Base-by-base conservation (phyloP, 2,113 vertebrate species). In the Bufo bufo region DNA sequence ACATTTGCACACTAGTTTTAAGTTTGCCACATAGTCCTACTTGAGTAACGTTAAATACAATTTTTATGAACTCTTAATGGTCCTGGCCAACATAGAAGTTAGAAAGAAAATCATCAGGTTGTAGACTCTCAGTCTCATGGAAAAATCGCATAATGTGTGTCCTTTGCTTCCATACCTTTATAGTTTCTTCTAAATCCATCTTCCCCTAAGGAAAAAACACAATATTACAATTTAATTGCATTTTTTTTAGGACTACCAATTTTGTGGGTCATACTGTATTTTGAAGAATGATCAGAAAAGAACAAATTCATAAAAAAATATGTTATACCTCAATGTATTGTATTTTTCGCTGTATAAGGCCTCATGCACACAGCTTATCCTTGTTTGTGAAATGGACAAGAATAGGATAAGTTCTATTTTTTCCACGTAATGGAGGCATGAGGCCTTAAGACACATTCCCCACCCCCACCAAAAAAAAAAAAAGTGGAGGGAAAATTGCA, bases 91-190 rank as follows among this genome's bases (percentile, higher is more conserved):
- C 78, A 72, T 99, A 99, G 92, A 99, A 99, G 92, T 96, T 99
- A 89, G 97, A 98, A 88, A 99, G 92, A 94, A 99, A 99, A 91
- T 98, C 97, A 43, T 93, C 93, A 45, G 96, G 93, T 56, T 90
- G 95, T 0, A 94, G 94, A 0, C 91, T 91, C 93, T 98, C 95
- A 0, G 95, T 94, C 92, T 98, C 97, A 0, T 96, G 92, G 93
- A 99, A 99, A 90, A 95, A 99, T 19, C 97, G 95, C 98, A 99
- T 98, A n/a, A 99, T 0, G 0, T 99, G 98, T 10, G 98, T 99
- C 93, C 93, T 95, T 94, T 99, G 98, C 92, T 99, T 99, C 98
- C 98, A 99, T 3, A 98, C 92, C 0, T 97, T 69, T 84, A 99
- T 98, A 0, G 98, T 99, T 91, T 99, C 98, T 93, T 99, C 90